These are phyloP conservation scores for Sepiola atlantica DNA, from an alignment of 2,888 invertebrate genomes.

Conservation along the genomic window DNA sequence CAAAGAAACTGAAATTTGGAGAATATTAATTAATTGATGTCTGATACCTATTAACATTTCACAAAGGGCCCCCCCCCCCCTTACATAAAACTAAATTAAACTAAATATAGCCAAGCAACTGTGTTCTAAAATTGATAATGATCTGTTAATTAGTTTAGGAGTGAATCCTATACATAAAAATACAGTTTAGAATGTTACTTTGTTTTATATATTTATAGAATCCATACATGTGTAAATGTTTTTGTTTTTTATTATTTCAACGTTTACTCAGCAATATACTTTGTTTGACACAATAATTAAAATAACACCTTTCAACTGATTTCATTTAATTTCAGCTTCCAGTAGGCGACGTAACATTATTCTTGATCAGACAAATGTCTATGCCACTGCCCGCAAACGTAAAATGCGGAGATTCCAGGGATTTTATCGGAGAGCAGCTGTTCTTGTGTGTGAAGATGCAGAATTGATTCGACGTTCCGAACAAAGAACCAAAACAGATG, in stretches of 20 bases:
- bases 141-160: no score
- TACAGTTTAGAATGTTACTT: no score
- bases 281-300: no score
- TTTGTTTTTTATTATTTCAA: neutral
- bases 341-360: slow-evolving; percentile 87
- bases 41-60: no score
- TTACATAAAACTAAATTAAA: no score
- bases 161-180: no score
- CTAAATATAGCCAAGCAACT: no score
- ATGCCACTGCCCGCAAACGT: slow-evolving; percentile 93
- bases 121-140: no score
- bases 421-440: slow-evolving; percentile 90
- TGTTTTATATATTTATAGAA: neutral
- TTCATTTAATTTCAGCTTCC: slow-evolving; percentile 32
- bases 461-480: slow-evolving; percentile 86
- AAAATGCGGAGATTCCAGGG: slow-evolving; percentile 95
- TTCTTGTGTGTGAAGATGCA: slow-evolving; percentile 90
- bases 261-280: neutral
- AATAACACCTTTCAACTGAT: neutral
- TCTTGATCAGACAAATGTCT: slow-evolving; percentile 97
- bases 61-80: no score
- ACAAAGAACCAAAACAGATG: slow-evolving; percentile 86
- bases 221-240: neutral
- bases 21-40: no score
- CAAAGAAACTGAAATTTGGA: no score